phyloP scores from a whole-genome alignment of 2,797 vertebrate species.

The Pseudotriccus pelzelni region DNA sequence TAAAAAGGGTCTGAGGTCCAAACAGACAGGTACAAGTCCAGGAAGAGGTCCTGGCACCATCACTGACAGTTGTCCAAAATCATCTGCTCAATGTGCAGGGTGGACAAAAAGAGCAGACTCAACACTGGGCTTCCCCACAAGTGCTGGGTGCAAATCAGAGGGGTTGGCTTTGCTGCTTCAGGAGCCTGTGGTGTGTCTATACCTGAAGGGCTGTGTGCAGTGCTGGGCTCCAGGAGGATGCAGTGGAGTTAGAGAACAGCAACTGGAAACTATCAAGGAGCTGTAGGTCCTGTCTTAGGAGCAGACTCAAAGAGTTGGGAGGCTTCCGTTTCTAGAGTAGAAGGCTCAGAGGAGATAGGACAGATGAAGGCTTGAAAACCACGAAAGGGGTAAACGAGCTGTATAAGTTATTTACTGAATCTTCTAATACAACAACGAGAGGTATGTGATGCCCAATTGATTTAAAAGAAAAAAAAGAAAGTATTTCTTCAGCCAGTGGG shows the following conservation, averaged over 20 bases:
- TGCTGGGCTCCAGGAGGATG: not conserved
- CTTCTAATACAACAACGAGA: not conserved
- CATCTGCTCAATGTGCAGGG: not conserved
- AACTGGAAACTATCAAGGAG: not conserved
- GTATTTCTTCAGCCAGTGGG: not conserved
- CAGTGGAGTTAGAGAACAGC: not conserved
- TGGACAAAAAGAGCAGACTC: accelerated
- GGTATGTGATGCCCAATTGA: not conserved
- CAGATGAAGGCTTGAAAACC: not conserved
- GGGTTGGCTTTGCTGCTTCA: not conserved
- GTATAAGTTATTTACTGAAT: not conserved
- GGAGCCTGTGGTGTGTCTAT: not conserved
- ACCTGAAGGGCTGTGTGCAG: not conserved
- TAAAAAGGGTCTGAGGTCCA: not conserved
- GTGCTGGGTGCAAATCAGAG: not conserved
- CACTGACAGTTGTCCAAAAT: not conserved
- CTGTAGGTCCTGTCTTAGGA: not conserved
- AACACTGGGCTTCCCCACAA: accelerated
- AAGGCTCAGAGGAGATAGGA: not conserved
- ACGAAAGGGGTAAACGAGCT: not conserved
- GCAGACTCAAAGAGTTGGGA: not conserved
- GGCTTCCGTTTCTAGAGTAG: not conserved
- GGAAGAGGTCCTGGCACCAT: not conserved
- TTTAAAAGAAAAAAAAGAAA: not conserved
- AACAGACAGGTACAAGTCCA: not conserved